Base-by-base conservation (phyloP, 2,113 vertebrate genomes). In the Jaculus jaculus region DNA sequence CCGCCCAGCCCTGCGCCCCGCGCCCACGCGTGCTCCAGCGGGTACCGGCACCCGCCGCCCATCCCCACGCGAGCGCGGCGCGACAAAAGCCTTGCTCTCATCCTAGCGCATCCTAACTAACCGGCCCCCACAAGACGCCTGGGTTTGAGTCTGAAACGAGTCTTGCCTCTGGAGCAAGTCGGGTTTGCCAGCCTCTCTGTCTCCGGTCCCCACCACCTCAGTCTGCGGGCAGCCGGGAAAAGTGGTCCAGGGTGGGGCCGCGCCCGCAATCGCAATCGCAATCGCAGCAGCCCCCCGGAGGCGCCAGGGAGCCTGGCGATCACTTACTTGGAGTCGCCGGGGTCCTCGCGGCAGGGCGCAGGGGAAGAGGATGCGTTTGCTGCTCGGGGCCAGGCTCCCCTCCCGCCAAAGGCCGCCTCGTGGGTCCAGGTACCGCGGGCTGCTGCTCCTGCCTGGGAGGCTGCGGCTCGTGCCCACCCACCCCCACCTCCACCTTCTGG, bases 301-400 rank as follows among this genome's bases (percentile, higher is more conserved):
- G n/a, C n/a, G n/a, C n/a, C n/a, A n/a, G 51, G 12, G 12, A 51
- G 54, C 54, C 54, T 12, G 54, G 54, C 26, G 24, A 28, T 7
- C 87, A 94, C 97, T 97, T 96, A 98, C 97, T 95, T 94, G 8
- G 93, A 88, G 93, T 82, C 42, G 84, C 72, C 23, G 87, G 13
- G 7, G 54, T 54, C 54, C 54, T 54, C 54, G 54, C 15, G 54
- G 42, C 42, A 47, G 42, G 54, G 54, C 54, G 54, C 54, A 54
- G 54, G 54, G 54, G 6, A 3, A 12, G 54, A 54, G 54, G 54
- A 16, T 12, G 54, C 6, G 11, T 54, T 12, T 54, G 54, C 54
- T 54, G 54, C 54, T 54, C 54, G 69, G 39, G 94, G 90, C 28
- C 90, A 85, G 93, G 84, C 58, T 8, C 6, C 79, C 3, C 42